Conservation (phyloP, 2,888 invertebrate species). For the Spilosoma lubricipeda region DNA sequence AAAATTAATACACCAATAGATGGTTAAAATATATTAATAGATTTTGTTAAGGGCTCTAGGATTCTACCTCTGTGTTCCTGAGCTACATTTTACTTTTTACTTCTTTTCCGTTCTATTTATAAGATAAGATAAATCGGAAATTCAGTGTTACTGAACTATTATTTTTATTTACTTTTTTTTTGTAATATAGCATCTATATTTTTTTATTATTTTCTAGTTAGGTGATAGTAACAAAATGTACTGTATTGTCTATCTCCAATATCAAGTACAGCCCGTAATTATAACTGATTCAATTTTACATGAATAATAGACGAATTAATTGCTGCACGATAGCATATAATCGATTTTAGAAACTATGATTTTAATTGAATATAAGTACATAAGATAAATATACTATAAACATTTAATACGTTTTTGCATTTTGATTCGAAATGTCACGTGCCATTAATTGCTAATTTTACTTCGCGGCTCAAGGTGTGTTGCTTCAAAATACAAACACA, state of each 20-base stretch:
- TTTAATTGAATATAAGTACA: constrained; percentile 54
- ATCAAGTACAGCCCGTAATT: constrained; percentile 65
- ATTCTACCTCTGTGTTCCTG: constrained; percentile 77
- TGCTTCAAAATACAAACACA: constrained; percentile 31
- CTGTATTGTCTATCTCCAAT: constrained; percentile 56
- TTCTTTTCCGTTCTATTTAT: constrained; percentile 56
- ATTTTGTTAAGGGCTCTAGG: constrained; percentile 79
- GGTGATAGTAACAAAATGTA: constrained; percentile 66
- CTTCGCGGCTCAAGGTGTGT: constrained; percentile 29
- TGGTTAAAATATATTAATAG: constrained; percentile 67
- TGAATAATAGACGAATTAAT: constrained; percentile 49
- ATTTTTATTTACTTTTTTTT: constrained; percentile 76
- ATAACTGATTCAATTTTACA: constrained; percentile 55
- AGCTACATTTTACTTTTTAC: constrained; percentile 62
- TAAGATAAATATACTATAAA: constrained; percentile 35
- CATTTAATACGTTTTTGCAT: constrained; percentile 46
- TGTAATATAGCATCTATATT: constrained; percentile 78
- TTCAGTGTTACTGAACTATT: constrained; percentile 74
- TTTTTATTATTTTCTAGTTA: constrained; percentile 75
- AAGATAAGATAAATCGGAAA: constrained; percentile 67
- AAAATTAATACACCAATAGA: constrained; percentile 81
- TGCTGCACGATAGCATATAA: constrained; percentile 51
- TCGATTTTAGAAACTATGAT: constrained; percentile 50
- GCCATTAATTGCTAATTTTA: constrained; percentile 57
- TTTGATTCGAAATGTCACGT: constrained; percentile 56